A percentile compares a stretch with the other conserved stretches of the same genome.
phyloP scores from a whole-genome alignment of 1,140 invertebrate species.

The Meloidogyne hapla region DNA sequence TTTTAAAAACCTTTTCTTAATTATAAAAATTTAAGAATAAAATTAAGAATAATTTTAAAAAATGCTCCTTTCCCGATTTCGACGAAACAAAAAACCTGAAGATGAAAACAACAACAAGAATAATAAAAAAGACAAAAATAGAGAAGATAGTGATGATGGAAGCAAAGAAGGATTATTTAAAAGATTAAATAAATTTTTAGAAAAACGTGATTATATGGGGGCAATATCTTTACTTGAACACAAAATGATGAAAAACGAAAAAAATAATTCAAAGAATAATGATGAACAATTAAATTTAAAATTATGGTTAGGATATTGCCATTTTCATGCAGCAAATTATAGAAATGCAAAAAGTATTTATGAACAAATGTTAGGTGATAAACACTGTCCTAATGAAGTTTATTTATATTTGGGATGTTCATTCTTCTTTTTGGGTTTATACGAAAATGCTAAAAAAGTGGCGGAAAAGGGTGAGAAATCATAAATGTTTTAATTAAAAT shows the following conservation, averaged over 20 bases:
- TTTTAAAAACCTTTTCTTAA: no score
- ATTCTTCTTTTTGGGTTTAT: constrained; percentile 89
- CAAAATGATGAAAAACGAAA: constrained; percentile 1
- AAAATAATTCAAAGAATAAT: not conserved
- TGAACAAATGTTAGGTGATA: constrained; percentile 39
- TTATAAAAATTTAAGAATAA: no score
- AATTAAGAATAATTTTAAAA: not conserved
- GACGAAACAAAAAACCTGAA: constrained; percentile 31
- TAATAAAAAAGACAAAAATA: constrained; percentile 32
- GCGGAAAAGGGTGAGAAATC: constrained; percentile 60
- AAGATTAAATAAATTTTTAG: constrained; percentile 84
- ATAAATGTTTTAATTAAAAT: constrained; percentile 7
- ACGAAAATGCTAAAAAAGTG: constrained; percentile 71
- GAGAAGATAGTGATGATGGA: constrained; percentile 24
- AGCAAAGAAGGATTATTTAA: constrained; percentile 25
- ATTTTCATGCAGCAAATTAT: constrained; percentile 91
- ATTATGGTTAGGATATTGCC: constrained; percentile 87
- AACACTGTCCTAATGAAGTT: constrained; percentile 65
- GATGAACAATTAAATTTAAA: constrained; percentile 64
- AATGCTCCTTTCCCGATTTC: constrained; percentile 44
- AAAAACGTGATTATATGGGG: constrained; percentile 85
- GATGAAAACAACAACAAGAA: not conserved
- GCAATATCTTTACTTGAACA: constrained; percentile 83
- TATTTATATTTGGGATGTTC: constrained; percentile 84
- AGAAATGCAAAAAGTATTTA: constrained; percentile 73